Conservation (phyloP, 1,140 invertebrate genomes). For the Orchesella cincta region DNA sequence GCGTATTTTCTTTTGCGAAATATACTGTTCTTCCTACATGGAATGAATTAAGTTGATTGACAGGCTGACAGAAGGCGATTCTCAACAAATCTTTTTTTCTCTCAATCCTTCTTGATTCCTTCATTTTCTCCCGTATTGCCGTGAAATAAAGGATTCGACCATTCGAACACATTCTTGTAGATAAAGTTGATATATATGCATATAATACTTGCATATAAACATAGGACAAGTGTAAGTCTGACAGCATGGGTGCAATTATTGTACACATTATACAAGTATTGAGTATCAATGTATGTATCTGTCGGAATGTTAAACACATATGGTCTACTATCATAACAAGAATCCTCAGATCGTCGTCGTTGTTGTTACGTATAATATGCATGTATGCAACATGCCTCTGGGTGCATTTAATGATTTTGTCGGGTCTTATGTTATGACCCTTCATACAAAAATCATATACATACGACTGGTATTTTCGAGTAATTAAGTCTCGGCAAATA, state of each 20-base stretch:
- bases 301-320: not conserved
- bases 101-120: not conserved
- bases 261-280: not conserved
- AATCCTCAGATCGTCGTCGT: too few species aligned
- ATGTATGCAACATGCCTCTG: not conserved
- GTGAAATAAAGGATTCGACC: too few species aligned
- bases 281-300: not conserved
- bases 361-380: not conserved
- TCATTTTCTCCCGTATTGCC: not conserved
- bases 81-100: not conserved
- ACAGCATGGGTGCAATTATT: too few species aligned
- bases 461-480: not conserved
- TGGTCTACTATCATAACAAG: not conserved
- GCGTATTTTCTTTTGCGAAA: not conserved
- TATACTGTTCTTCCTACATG: not conserved
- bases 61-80: conserved; percentile 20
- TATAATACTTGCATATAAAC: too few species aligned
- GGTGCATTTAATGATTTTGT: not conserved
- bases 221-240: too few species aligned
- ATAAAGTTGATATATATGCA: too few species aligned
- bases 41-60: conserved; percentile 23
- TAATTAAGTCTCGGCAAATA: conserved; percentile 24
- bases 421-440: not conserved
- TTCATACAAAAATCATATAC: not conserved
- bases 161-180: too few species aligned